These are phyloP conservation scores for Panulirus ornatus DNA, from an alignment of 1,140 invertebrate genomes.

Conservation along the genomic window DNA sequence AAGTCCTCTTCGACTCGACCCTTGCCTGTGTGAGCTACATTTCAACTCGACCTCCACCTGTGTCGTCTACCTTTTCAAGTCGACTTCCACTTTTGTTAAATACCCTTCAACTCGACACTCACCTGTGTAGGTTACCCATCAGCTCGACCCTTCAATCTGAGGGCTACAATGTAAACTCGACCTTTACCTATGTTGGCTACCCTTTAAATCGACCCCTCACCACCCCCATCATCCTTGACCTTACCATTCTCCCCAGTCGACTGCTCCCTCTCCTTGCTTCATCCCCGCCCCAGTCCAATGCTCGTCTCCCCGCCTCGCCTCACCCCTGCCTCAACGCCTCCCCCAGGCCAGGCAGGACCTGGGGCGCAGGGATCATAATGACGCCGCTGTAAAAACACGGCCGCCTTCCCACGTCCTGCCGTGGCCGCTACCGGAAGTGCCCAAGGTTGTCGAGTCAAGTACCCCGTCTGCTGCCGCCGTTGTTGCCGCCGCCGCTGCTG, in stretches of 20 bases:
- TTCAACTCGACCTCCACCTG: neutral
- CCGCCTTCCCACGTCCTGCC: constrained; percentile 34
- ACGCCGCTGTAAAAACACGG: constrained; percentile 14
- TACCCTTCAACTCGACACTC: neutral
- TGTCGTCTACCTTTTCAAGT: neutral
- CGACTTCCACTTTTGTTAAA: neutral
- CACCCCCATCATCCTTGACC: neutral
- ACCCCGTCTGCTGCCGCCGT: constrained; percentile 46
- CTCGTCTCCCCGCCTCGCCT: neutral
- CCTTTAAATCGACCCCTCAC: neutral
- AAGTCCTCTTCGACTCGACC: too few relatives aligned
- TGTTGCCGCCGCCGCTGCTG: neutral
- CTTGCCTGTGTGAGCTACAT: too few relatives aligned
- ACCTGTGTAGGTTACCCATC: neutral
- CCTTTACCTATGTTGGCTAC: neutral
- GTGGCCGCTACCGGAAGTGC: constrained; percentile 45
- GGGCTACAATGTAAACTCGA: neutral
- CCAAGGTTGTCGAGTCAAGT: constrained; percentile 61
- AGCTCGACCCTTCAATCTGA: neutral
- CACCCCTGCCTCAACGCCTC: neutral
- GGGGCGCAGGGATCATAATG: constrained; percentile 24
- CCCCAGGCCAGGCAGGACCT: neutral
- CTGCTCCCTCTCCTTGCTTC: neutral
- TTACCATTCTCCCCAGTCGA: neutral
- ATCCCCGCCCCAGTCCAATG: neutral